Percentiles rank a stretch among this genome's conserved stretches.
Evolutionary conservation across 2,797 vertebrate species (phyloP).

Genomic region (Microctenopoma steveboyesi): DNA sequence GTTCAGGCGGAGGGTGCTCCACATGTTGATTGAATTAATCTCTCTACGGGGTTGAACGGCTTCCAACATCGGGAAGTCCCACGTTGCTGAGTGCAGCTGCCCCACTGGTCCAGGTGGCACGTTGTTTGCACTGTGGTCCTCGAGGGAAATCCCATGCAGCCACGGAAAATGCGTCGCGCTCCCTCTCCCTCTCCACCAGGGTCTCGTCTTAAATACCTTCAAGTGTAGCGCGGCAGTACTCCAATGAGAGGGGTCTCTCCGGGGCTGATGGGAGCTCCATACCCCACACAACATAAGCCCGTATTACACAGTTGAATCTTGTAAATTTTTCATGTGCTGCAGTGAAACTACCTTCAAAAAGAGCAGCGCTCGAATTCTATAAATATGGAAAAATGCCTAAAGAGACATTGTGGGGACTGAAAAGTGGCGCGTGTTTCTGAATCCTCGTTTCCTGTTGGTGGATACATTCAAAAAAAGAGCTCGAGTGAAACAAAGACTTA

Average conservation of each 20-base stretch:
- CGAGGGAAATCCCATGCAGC: conserved; percentile 70
- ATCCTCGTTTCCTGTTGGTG: background rate
- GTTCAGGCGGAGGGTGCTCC: conserved; percentile 3
- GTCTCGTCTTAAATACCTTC: conserved; percentile 73
- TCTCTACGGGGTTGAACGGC: conserved; percentile 35
- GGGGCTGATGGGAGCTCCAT: conserved; percentile 46
- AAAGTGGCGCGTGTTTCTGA: background rate
- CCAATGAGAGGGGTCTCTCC: conserved; percentile 49
- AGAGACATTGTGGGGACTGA: conserved; percentile 15
- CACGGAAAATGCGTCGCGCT: background rate
- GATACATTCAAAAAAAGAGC: background rate
- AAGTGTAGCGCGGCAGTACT: conserved; percentile 59
- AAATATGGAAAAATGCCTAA: conserved; percentile 39
- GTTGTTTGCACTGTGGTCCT: conserved; percentile 63
- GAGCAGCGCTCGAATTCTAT: conserved; percentile 5
- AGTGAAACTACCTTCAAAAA: conserved; percentile 29
- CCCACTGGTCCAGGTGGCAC: conserved; percentile 29
- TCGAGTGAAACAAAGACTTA: conserved; percentile 17
- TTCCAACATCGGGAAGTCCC: conserved; percentile 22
- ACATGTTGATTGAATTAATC: conserved; percentile 50
- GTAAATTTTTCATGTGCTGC: conserved; percentile 46
- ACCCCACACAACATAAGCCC: conserved; percentile 28
- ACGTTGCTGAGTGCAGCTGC: conserved; percentile 1
- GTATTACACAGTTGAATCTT: conserved; percentile 47
- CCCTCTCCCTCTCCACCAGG: conserved; percentile 39